phyloP scores from a whole-genome alignment of 2,888 invertebrate genomes.

The Orthosia incerta region DNA sequence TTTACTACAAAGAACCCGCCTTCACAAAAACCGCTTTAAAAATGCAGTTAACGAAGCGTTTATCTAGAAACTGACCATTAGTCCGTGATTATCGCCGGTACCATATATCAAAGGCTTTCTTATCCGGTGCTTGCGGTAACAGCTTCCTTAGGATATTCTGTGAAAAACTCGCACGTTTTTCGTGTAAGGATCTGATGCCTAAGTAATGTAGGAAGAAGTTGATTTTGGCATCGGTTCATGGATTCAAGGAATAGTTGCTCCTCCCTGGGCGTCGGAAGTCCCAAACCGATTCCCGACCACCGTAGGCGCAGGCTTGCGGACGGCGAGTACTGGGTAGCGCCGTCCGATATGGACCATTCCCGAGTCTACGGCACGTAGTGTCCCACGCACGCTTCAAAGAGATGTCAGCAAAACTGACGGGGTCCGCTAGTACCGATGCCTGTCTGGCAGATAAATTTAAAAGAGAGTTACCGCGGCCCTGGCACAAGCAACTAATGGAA shows the following conservation, averaged over 20 bases:
- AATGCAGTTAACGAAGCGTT: slow-evolving; percentile 53
- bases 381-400: too few species aligned
- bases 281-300: too few species aligned
- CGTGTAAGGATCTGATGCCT: background rate
- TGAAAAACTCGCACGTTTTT: slow-evolving; percentile 20
- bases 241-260: background rate
- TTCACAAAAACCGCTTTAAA: slow-evolving; percentile 22
- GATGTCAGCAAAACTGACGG: too few species aligned
- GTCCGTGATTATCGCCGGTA: slow-evolving; percentile 31
- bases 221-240: background rate
- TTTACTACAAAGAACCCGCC: slow-evolving; percentile 29
- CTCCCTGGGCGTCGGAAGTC: too few species aligned
- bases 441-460: too few species aligned
- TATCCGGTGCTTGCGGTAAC: slow-evolving; percentile 47
- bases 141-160: slow-evolving; percentile 49
- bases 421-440: too few species aligned
- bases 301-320: too few species aligned
- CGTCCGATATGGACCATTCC: too few species aligned
- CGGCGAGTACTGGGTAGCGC: too few species aligned
- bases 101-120: slow-evolving; percentile 54
- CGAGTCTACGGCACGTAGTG: too few species aligned
- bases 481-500: too few species aligned
- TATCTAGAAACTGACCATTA: slow-evolving; percentile 57
- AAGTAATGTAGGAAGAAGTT: background rate
- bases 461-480: too few species aligned